Evolutionary conservation across 2,888 invertebrate genomes (phyloP), one percentile per base, ranked within the genome.

Genomic region (Physocephala rufipes): DNA sequence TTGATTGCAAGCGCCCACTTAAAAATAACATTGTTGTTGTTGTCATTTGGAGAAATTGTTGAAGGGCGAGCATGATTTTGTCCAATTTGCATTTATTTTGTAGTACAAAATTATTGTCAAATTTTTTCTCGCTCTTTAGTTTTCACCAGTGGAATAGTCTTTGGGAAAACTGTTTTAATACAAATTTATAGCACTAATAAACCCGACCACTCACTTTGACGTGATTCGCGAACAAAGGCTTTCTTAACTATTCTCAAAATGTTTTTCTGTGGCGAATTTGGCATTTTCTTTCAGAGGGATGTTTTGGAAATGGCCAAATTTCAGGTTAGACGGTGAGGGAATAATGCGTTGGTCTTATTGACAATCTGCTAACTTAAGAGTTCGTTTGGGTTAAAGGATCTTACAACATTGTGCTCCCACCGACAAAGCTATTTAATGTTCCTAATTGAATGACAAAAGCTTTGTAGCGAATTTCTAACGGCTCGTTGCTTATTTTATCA

Each of bases 141-240:
- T 9, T 7, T 7, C 9, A 36, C 36, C 4, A 36, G 36, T 36
- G 36, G 5, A 36, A 9, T 36, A 4, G 36, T 67, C 47, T 24
- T 43, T 55, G 26, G 30, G 28, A 21, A 21, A 28, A 28, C n/a
- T 73, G 71, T 74, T 74, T 75, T 74, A 74, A 72, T 71, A 73
- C 73, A 76, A 75, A 83, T 80, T 83, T 83, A 79, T 79, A 79
- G 80, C 77, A 79, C 81, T 83, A 83, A 83, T 84, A 84, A 83
- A 82, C 82, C 70, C 68, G 64, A 59, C 61, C 75, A 80, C 65
- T 55, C 75, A 80, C 65, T 59, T 43, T 59, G 69, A 84, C 36
- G 36, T 9, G 36, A 4, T 36, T 79, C 76, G 78, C 84, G 80
- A 79, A 73, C 77, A 83, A 83, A 78, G 81, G 82, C 77, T 74